These are phyloP conservation scores for Tragelaphus buxtoni DNA, from an alignment of 2,113 vertebrate species.

Conservation along the genomic window DNA sequence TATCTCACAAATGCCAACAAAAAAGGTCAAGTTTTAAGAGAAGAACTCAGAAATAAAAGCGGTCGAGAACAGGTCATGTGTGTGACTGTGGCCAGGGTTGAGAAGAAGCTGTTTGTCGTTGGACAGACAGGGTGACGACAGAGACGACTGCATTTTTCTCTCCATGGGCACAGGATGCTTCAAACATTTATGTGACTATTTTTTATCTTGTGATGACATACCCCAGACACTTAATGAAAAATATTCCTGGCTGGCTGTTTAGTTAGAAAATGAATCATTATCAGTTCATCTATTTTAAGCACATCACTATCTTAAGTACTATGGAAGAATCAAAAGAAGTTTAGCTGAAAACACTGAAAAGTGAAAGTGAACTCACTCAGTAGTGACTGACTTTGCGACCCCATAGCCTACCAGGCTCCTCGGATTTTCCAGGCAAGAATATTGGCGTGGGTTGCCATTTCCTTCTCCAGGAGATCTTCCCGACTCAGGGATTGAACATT, in stretches of 20 bases:
- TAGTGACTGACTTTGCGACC: rapidly evolving
- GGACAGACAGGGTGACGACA: not conserved
- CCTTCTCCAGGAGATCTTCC: not conserved
- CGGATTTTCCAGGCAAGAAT: not conserved
- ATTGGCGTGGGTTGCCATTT: not conserved
- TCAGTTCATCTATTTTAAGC: not conserved
- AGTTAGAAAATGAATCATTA: constrained; percentile 1
- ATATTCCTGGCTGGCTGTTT: not conserved
- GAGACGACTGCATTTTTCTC: not conserved
- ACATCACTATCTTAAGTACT: not conserved
- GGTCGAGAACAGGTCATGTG: rapidly evolving
- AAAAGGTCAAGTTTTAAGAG: not conserved
- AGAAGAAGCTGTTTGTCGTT: not conserved
- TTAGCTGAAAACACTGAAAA: not conserved
- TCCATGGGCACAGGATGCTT: not conserved
- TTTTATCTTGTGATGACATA: not conserved
- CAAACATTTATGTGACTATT: not conserved
- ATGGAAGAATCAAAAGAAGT: not conserved
- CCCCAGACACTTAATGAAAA: not conserved
- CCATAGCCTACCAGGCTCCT: not conserved
- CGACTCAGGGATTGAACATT: not conserved
- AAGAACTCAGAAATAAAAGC: not conserved
- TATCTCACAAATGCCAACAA: not conserved
- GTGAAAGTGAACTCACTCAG: not conserved
- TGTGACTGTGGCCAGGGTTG: not conserved